Conservation (phyloP, 1,140 invertebrate species). For the Saccostrea glomerata region DNA sequence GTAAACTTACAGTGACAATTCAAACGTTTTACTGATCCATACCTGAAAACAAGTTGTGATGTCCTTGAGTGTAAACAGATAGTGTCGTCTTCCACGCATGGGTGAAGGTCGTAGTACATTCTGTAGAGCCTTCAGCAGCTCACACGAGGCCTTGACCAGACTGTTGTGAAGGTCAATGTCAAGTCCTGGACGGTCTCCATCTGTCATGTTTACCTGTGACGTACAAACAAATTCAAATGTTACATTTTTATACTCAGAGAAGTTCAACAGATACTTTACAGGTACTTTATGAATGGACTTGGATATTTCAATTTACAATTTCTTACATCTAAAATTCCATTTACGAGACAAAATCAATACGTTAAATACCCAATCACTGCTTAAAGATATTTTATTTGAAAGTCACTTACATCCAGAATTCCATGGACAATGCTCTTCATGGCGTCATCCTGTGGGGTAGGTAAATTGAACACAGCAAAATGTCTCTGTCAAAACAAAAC, state of each 20-base stretch:
- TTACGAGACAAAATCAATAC: constrained; percentile 63
- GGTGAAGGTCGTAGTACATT: constrained; percentile 73
- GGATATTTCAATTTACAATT: not conserved
- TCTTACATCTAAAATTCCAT: constrained; percentile 76
- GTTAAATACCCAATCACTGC: not conserved
- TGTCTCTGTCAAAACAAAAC: constrained; percentile 72
- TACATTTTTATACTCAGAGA: not conserved
- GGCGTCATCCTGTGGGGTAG: constrained; percentile 72
- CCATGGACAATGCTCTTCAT: constrained; percentile 75
- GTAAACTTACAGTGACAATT: too few relatives aligned
- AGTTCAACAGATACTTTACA: not conserved
- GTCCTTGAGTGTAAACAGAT: constrained; percentile 78
- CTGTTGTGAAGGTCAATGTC: constrained; percentile 77
- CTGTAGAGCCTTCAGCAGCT: constrained; percentile 72
- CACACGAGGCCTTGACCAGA: constrained; percentile 76
- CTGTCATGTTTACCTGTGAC: constrained; percentile 73
- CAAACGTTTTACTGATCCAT: not conserved
- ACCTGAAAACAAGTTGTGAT: constrained; percentile 78
- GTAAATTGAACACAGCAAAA: constrained; percentile 76
- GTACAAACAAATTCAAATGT: not conserved
- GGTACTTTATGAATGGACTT: too few relatives aligned
- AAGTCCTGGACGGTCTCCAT: constrained; percentile 72
- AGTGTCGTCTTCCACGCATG: constrained; percentile 76
- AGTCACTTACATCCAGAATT: constrained; percentile 73
- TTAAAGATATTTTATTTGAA: not conserved